These are phyloP conservation scores for Dasypogon diadema DNA, from an alignment of 2,888 invertebrate species.

Conservation along the genomic window DNA sequence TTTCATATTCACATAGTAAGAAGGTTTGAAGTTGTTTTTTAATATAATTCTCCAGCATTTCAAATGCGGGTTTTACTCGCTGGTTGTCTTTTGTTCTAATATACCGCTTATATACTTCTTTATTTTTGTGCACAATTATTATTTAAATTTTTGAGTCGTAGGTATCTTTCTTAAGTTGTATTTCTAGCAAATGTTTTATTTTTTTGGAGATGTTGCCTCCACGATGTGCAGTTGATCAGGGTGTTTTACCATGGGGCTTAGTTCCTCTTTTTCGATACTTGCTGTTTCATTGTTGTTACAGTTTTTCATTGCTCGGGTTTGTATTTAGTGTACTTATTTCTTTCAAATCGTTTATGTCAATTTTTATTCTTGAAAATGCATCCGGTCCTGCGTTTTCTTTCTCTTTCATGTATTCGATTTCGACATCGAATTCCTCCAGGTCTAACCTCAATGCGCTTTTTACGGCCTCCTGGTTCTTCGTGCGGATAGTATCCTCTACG, in stretches of 20 bases:
- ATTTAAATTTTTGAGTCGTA: too few species aligned
- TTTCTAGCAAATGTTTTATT: neutral
- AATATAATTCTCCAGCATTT: neutral
- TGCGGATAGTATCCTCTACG: too few species aligned
- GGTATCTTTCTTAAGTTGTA: too few species aligned
- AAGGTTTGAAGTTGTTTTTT: neutral
- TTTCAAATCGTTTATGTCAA: neutral
- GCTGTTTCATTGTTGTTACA: neutral
- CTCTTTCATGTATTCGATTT: neutral
- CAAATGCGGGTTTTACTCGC: neutral
- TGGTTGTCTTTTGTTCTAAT: too few species aligned
- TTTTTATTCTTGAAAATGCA: conserved; percentile 27
- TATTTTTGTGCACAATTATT: too few species aligned
- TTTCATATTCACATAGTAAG: neutral
- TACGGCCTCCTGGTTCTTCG: too few species aligned
- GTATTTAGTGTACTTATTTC: neutral
- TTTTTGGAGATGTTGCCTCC: neutral
- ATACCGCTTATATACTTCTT: too few species aligned
- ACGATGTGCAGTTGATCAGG: neutral
- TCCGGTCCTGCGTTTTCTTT: neutral
- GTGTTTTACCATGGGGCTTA: neutral
- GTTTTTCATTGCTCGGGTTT: conserved; percentile 8
- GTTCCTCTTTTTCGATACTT: neutral
- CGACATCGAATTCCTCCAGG: neutral
- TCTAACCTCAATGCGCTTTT: neutral